Evolutionary conservation across 2,113 vertebrate genomes (phyloP), one percentile per base, ranked within the genome.

Genomic region (Pseudorectes ferrugineus): DNA sequence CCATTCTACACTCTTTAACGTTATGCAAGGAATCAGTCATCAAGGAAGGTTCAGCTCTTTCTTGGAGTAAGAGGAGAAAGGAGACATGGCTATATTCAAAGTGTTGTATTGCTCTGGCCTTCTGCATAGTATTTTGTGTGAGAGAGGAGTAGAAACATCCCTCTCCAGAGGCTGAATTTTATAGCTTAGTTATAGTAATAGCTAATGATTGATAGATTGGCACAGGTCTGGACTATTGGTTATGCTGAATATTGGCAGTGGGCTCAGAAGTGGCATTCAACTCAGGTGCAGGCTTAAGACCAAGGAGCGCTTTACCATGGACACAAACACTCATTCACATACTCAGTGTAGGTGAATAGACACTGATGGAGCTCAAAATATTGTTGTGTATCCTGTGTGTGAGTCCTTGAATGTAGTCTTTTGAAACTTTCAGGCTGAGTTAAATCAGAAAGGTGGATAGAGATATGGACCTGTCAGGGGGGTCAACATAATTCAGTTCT

Each of bases 1-100:
- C 38, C 35, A 70, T 95, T 96, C 86, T 83, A 67, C 24, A 12
- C 38, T 95, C 73, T 79, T 94, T 96, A 94, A 89, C 79, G 57
- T 93, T 73, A 49, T 57, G 31, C 58, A 93, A 89, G 49, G 76
- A 92, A 90, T 51, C 66, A 96, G 91, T 94, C 63, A 92, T 97
- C 86, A 92, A 65, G 55, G 45, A 80, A 85, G 48, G 29, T 38
- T 54, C 66, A 51, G 23, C 25, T 76, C 65, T 82, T 91, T 85
- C 70, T 93, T 17, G 23, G 58, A 59, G 24, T 35, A 92, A 71
- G 40, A 63, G 21, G 70, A 70, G 15, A 63, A 45, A 67, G 19
- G 25, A 82, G 14, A 81, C 23, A 36, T 28, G 24, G 20, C 10
- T 65, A 28, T 88, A 84, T 73, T 71, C 46, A 63, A 14, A 13